Evolutionary conservation across 92 coral and sea anemone genomes (phyloP).

Genomic region (Epizoanthus ramosus): DNA sequence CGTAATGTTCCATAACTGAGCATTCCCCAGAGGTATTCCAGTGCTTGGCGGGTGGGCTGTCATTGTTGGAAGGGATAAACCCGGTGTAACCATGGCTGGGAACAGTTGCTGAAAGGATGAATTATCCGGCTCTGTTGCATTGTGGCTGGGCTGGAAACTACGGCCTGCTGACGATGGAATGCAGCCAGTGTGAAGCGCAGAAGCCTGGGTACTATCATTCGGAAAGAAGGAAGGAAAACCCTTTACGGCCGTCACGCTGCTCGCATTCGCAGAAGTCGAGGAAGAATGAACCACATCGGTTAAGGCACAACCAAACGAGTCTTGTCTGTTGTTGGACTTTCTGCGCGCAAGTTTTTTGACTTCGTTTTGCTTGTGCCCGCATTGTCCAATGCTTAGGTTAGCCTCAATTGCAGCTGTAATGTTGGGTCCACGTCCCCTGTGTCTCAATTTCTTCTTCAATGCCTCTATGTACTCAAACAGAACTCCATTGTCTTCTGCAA

Average conservation of each 20-base stretch:
- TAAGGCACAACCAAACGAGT: constrained; percentile 6
- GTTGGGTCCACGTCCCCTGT: constrained; percentile 19
- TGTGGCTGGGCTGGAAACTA: not conserved
- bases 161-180: constrained; percentile 13
- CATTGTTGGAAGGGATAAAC: not conserved
- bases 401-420: constrained; percentile 36
- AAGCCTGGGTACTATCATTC: not conserved
- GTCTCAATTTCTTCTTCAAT: constrained; percentile 27
- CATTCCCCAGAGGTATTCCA: too few relatives aligned
- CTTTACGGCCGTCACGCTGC: too few relatives aligned
- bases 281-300: too few relatives aligned
- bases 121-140: not conserved
- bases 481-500: constrained; percentile 50
- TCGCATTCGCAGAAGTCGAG: too few relatives aligned
- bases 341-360: constrained; percentile 41
- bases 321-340: constrained; percentile 29
- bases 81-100: not conserved
- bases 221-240: not conserved
- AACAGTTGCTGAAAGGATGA: not conserved
- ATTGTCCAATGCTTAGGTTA: constrained; percentile 36
- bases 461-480: constrained; percentile 40
- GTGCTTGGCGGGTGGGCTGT: not conserved
- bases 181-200: not conserved
- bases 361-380: constrained; percentile 50
- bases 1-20: too few relatives aligned